These are phyloP conservation scores for Dusona sp. DNA, from an alignment of 2,888 invertebrate genomes.

Conservation along the genomic window DNA sequence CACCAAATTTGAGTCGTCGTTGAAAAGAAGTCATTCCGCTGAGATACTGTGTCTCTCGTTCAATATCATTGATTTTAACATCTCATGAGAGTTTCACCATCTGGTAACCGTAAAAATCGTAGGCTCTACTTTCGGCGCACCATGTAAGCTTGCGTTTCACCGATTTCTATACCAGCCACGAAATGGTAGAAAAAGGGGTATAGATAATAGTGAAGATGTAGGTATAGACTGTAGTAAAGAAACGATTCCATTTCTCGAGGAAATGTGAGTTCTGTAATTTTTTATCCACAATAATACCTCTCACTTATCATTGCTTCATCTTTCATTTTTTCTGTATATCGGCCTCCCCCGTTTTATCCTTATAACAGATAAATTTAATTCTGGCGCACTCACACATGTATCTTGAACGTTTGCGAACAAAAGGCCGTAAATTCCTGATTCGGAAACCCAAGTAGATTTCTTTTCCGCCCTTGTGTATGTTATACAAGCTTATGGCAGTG, in stretches of 20 bases:
- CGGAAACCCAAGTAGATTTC: background rate
- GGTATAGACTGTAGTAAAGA: background rate
- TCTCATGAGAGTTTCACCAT: background rate
- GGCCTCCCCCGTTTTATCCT: constrained; percentile 35
- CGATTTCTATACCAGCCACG: constrained; percentile 10
- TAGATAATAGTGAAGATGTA: background rate
- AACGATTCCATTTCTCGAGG: constrained; percentile 15
- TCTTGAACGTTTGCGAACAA: background rate
- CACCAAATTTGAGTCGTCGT: background rate
- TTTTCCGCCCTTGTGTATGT: background rate
- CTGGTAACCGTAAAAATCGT: background rate
- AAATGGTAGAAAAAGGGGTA: background rate
- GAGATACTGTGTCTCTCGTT: background rate
- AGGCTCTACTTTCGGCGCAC: background rate
- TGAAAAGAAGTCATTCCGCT: background rate
- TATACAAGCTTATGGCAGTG: background rate
- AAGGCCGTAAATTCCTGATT: background rate
- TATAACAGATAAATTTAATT: constrained; percentile 57
- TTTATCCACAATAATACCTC: constrained; percentile 32
- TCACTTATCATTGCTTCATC: constrained; percentile 27
- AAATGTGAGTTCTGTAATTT: constrained; percentile 45
- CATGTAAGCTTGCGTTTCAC: background rate
- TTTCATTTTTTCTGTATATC: constrained; percentile 36
- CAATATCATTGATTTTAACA: background rate
- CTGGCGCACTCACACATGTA: constrained; percentile 3